Conservation (phyloP, 2,888 invertebrate species). For the Ennomos fuscantarius region DNA sequence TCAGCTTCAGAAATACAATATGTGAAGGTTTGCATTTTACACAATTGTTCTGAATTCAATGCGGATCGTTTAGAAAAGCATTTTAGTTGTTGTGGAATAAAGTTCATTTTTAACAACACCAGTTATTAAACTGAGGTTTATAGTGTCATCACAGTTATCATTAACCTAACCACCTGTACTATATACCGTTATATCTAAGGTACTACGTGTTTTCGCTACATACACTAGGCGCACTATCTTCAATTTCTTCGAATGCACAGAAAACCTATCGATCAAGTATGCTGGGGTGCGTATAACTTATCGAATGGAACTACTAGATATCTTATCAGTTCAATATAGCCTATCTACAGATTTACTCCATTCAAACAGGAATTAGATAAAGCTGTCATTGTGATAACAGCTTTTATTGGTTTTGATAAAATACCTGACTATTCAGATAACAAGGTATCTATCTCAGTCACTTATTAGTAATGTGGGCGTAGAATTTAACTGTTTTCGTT, state of each 20-base stretch:
- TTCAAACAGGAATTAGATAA: slow-evolving; percentile 28
- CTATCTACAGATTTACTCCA: slow-evolving; percentile 21
- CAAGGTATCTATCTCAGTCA: neutral
- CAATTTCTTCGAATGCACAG: neutral
- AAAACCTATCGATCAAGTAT: slow-evolving; percentile 16
- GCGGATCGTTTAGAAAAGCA: neutral
- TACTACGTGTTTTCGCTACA: too few relatives aligned
- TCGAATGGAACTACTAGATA: slow-evolving; percentile 17
- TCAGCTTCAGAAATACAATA: slow-evolving; percentile 25
- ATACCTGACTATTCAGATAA: neutral
- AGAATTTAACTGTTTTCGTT: neutral
- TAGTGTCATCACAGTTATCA: too few relatives aligned
- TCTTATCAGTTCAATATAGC: slow-evolving; percentile 22
- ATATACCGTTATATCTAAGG: too few relatives aligned
- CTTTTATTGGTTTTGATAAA: slow-evolving; percentile 15
- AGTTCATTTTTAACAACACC: too few relatives aligned
- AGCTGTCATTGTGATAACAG: slow-evolving; percentile 15
- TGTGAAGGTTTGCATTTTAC: slow-evolving; percentile 23
- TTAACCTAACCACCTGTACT: too few relatives aligned
- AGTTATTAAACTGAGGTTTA: too few relatives aligned
- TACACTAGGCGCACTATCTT: slow-evolving; percentile 10
- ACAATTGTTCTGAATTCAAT: slow-evolving; percentile 18
- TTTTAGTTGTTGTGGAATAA: neutral
- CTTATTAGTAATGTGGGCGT: neutral
- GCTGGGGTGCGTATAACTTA: slow-evolving; percentile 8